Evolutionary conservation across 2,888 invertebrate genomes (phyloP).

Genomic region (Noctuana brunneofusca): DNA sequence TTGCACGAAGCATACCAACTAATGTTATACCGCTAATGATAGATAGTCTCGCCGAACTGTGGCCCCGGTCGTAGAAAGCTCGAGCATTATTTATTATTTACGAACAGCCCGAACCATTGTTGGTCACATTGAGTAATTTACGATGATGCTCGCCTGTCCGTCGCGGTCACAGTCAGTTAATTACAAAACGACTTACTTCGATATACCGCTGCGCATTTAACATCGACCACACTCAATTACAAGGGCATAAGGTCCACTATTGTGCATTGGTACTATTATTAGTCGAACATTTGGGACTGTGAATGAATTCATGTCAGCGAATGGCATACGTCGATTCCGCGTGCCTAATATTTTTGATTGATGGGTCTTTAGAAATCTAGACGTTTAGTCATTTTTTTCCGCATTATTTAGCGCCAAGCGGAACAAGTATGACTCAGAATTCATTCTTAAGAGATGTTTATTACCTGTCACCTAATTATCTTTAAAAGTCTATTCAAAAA

Average conservation of each 20-base stretch:
- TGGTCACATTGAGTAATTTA: conserved; percentile 61
- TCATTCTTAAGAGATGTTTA: conserved; percentile 9
- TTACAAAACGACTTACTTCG: conserved; percentile 43
- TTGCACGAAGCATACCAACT: too few species aligned
- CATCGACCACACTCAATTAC: conserved; percentile 33
- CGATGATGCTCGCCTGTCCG: conserved; percentile 51
- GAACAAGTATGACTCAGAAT: conserved; percentile 13
- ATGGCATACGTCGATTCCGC: conserved; percentile 38
- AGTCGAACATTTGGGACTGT: conserved; percentile 32
- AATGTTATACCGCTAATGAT: conserved; percentile 69
- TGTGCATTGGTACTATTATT: neutral
- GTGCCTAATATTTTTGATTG: conserved; percentile 36
- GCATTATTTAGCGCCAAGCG: conserved; percentile 20
- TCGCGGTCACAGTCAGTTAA: conserved; percentile 42
- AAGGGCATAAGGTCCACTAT: conserved; percentile 37
- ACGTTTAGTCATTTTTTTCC: conserved; percentile 25
- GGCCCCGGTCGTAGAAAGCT: conserved; percentile 65
- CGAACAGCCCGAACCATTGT: conserved; percentile 64
- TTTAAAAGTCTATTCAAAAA: conserved; percentile 2
- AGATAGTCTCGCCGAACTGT: conserved; percentile 54
- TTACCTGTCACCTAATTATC: conserved; percentile 8
- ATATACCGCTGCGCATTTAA: conserved; percentile 17
- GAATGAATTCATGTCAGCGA: conserved; percentile 42
- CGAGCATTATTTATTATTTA: conserved; percentile 64
- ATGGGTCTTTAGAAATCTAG: conserved; percentile 36